Conservation (phyloP, 2,113 vertebrate genomes). For the Sinocyclocheilus maitianheensis region DNA sequence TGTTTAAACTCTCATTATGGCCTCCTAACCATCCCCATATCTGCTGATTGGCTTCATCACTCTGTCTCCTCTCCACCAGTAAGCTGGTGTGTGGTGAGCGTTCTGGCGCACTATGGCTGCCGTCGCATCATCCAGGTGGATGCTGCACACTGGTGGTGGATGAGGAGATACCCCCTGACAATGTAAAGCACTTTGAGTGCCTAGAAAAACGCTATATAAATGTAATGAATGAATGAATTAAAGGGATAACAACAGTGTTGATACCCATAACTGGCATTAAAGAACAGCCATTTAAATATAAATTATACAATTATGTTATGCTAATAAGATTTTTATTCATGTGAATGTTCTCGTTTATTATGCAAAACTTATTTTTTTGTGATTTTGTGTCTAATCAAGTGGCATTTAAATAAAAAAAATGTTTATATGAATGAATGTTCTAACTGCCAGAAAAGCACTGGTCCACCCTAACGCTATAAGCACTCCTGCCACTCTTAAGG, state of each 20-base stretch:
- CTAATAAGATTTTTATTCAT: background rate
- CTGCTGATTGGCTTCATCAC: too few species aligned
- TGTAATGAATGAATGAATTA: too few species aligned
- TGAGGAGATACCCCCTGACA: too few species aligned
- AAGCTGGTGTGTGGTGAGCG: too few species aligned
- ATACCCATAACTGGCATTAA: background rate
- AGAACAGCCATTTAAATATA: conserved; percentile 3
- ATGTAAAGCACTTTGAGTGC: too few species aligned
- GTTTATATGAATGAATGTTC: background rate
- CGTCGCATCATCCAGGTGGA: too few species aligned
- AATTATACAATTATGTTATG: background rate
- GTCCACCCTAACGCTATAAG: background rate
- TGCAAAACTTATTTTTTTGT: background rate
- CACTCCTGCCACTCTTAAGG: background rate
- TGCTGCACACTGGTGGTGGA: too few species aligned
- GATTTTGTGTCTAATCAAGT: background rate
- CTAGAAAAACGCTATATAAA: too few species aligned
- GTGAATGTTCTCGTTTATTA: background rate
- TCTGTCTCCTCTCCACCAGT: too few species aligned
- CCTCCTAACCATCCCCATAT: too few species aligned
- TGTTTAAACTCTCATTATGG: background rate
- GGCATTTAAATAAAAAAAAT: background rate
- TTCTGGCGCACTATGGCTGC: too few species aligned
- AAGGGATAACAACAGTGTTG: background rate
- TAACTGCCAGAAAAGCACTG: background rate